These are phyloP conservation scores for Ceyx cyanopectus DNA, from an alignment of 2,113 vertebrate genomes.

Conservation along the genomic window DNA sequence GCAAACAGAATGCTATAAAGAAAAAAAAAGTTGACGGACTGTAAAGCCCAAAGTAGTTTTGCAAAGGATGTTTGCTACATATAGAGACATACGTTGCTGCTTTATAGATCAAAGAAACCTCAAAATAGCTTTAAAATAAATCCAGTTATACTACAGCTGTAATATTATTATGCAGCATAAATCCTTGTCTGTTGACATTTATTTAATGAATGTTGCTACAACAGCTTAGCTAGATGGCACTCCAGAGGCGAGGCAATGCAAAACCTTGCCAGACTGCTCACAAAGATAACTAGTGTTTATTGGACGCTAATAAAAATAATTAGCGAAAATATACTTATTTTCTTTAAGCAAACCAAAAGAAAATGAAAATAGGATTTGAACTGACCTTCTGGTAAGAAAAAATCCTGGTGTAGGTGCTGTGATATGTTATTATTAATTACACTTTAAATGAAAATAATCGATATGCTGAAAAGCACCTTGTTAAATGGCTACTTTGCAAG, in stretches of 20 bases:
- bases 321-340: neutral
- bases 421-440: slow-evolving; percentile 32
- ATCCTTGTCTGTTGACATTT: slow-evolving; percentile 64
- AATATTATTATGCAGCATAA: slow-evolving; percentile 64
- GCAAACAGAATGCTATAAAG: neutral
- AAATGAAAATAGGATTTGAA: neutral
- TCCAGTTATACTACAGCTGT: slow-evolving; percentile 53
- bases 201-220: slow-evolving; percentile 61
- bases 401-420: neutral
- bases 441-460: slow-evolving; percentile 19
- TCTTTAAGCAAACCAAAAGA: neutral
- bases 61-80: neutral
- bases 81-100: slow-evolving; percentile 42
- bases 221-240: slow-evolving; percentile 70
- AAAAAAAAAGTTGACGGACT: neutral
- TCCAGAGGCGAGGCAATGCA: slow-evolving; percentile 54
- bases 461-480: slow-evolving; percentile 42
- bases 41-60: neutral
- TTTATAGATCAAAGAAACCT: slow-evolving; percentile 50
- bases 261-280: slow-evolving; percentile 8
- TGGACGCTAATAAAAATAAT: slow-evolving; percentile 2
- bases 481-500: slow-evolving; percentile 49
- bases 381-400: neutral
- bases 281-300: slow-evolving; percentile 17
- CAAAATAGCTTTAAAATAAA: slow-evolving; percentile 64